Conservation (phyloP, 2,113 vertebrate species). For the Scortum barcoo region DNA sequence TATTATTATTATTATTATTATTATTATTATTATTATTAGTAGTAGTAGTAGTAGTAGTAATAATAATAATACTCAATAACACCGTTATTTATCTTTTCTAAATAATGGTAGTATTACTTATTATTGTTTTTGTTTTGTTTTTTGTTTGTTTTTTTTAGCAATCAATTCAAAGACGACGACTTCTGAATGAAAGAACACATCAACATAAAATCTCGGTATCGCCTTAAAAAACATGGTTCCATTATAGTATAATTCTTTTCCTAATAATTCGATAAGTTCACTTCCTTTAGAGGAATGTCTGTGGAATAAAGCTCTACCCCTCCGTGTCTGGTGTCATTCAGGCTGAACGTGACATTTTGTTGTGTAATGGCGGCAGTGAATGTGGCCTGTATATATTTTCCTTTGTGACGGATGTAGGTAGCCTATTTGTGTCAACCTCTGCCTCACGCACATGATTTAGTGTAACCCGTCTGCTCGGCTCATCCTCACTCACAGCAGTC, state of each 20-base stretch:
- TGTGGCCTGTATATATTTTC: conserved; percentile 21
- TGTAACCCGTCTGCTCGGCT: conserved; percentile 37
- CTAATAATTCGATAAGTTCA: neutral
- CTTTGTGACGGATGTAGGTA: conserved; percentile 67
- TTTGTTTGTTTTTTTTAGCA: neutral
- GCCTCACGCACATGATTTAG: conserved; percentile 61
- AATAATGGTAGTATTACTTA: neutral
- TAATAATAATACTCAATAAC: no score
- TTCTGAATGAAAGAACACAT: neutral
- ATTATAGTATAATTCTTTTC: neutral
- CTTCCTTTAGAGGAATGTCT: neutral
- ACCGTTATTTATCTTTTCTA: neutral
- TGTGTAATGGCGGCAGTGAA: conserved; percentile 41
- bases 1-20: conserved; percentile 1
- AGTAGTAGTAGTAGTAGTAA: no score
- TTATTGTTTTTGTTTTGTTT: neutral
- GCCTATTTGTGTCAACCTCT: conserved; percentile 68
- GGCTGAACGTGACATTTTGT: conserved; percentile 31
- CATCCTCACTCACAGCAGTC: neutral
- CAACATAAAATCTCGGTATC: neutral
- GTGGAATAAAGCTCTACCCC: conserved; percentile 32
- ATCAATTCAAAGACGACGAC: neutral
- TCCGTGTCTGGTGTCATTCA: conserved; percentile 13
- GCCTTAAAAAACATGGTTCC: no score
- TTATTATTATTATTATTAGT: neutral